Percentiles rank a stretch among this genome's conserved stretches.
Evolutionary conservation across 2,888 invertebrate genomes (phyloP).

Genomic region (Lamellibrachia columna): DNA sequence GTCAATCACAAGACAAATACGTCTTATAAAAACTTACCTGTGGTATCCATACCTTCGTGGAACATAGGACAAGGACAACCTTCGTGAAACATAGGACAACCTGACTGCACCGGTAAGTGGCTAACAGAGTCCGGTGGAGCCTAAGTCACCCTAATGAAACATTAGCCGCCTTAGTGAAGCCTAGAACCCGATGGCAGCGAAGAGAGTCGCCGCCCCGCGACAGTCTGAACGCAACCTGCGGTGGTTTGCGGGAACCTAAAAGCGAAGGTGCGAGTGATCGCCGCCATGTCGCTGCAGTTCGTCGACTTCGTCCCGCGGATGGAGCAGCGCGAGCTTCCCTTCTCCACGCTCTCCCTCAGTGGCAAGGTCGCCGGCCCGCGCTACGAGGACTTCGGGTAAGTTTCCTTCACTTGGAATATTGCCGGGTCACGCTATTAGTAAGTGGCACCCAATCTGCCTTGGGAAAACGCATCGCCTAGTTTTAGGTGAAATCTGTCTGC

Average conservation of each 20-base stretch:
- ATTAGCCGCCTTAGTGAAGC: neutral
- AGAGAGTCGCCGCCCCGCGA: neutral
- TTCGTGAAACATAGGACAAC: neutral
- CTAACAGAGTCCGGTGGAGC: neutral
- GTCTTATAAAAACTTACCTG: neutral
- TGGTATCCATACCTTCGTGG: neutral
- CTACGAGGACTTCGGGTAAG: constrained; percentile 36
- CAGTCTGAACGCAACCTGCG: neutral
- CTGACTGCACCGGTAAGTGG: neutral
- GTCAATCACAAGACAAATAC: too few species aligned
- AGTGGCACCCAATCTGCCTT: too few species aligned
- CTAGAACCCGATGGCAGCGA: neutral
- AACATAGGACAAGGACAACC: neutral
- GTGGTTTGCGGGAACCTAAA: neutral
- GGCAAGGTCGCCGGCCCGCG: constrained; percentile 32
- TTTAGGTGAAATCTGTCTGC: too few species aligned
- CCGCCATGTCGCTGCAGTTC: neutral
- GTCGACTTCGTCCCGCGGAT: constrained; percentile 35
- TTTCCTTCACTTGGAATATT: neutral
- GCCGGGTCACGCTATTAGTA: neutral
- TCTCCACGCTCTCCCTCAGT: constrained; percentile 34
- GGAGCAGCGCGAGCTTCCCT: constrained; percentile 30
- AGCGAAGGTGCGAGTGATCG: neutral
- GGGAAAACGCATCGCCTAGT: too few species aligned
- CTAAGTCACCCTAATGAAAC: neutral